Evolutionary conservation across 2,797 vertebrate genomes (phyloP).

Genomic region (Diglossa cyanea): DNA sequence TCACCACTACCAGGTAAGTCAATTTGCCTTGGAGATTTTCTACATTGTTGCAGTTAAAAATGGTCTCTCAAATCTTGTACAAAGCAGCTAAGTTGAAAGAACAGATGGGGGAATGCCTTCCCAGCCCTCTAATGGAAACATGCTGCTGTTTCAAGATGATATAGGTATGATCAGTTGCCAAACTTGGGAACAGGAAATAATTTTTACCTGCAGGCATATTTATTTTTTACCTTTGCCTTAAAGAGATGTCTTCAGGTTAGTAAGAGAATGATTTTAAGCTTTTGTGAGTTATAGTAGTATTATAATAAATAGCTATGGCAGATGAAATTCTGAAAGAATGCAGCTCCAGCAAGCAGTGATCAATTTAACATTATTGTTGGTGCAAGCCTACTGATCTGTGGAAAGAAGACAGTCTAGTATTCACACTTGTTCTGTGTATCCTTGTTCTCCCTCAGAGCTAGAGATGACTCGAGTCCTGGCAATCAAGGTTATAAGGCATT

Average conservation of each 20-base stretch:
- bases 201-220: not conserved
- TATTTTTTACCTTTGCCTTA: not conserved
- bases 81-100: not conserved
- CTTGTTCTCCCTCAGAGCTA: not conserved
- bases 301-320: not conserved
- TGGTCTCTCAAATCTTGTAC: not conserved
- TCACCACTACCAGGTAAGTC: not conserved
- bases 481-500: not conserved
- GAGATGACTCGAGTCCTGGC: not conserved
- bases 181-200: not conserved
- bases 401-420: not conserved
- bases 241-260: not conserved
- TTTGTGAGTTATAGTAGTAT: not conserved
- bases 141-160: constrained; percentile 23
- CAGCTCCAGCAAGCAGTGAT: not conserved
- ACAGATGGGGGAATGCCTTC: constrained; percentile 31
- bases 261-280: not conserved
- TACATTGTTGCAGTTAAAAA: not conserved
- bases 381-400: not conserved
- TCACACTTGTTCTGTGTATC: not conserved
- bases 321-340: not conserved
- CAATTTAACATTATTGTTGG: not conserved
- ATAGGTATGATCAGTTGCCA: not conserved
- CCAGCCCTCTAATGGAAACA: not conserved
- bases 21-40: not conserved